Evolutionary conservation across 2,888 invertebrate genomes (phyloP).

Genomic region (Tanytarsus gracilentus): DNA sequence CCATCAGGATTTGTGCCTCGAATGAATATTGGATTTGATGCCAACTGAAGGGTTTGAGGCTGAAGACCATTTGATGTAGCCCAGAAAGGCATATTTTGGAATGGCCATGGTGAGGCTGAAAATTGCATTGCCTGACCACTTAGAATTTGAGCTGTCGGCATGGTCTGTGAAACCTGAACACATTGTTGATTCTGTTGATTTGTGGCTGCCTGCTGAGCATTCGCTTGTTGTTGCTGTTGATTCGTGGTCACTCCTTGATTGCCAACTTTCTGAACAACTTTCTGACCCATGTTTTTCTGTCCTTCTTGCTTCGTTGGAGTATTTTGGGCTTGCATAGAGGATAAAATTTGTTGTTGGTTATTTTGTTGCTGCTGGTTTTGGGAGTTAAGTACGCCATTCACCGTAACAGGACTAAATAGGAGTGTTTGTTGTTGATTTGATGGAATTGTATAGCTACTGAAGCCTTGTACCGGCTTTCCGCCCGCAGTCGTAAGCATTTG

Average conservation of each 20-base stretch:
- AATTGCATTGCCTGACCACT: conserved; percentile 71
- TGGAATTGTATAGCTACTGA: conserved; percentile 62
- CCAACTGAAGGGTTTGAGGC: conserved; percentile 56
- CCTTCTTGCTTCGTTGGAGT: conserved; percentile 34
- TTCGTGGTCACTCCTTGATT: conserved; percentile 38
- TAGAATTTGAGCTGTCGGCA: conserved; percentile 65
- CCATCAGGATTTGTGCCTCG: conserved; percentile 69
- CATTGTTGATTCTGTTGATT: conserved; percentile 57
- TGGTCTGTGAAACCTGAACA: conserved; percentile 62
- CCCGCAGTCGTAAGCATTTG: conserved; percentile 68
- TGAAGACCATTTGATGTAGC: conserved; percentile 59
- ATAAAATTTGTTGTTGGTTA: conserved; percentile 40
- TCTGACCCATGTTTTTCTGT: conserved; percentile 42
- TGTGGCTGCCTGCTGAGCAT: no score
- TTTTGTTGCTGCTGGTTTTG: conserved; percentile 43
- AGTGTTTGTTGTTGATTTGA: conserved; percentile 71
- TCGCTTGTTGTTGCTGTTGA: conserved; percentile 43
- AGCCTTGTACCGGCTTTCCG: conserved; percentile 56
- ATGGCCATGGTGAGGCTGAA: conserved; percentile 60
- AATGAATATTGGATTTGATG: conserved; percentile 75
- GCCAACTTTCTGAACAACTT: conserved; percentile 49
- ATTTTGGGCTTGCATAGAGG: conserved; percentile 36
- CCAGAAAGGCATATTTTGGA: conserved; percentile 65
- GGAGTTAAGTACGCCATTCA: conserved; percentile 34
- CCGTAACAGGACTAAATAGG: conserved; percentile 56